Evolutionary conservation across 2,888 invertebrate species (phyloP), one percentile per base, ranked within the genome.

Genomic region (Deilephila elpenor): DNA sequence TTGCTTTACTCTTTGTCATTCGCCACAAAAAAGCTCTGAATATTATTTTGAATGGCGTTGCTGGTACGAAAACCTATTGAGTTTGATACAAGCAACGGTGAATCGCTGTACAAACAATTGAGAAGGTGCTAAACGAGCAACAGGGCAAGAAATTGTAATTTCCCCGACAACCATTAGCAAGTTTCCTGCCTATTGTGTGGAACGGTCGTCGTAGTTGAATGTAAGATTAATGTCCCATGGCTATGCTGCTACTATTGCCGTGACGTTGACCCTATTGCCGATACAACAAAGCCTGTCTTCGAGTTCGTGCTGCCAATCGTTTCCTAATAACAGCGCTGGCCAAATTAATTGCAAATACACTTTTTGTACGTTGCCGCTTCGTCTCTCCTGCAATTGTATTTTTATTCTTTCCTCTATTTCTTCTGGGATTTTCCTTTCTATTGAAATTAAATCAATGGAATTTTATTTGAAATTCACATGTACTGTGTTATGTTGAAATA

Each of bases 221-320:
- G 87, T 87, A 92, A 91, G 93, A 93, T 93, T 93, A 91, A 93
- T 93, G 93, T 88, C 81, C 78, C 80, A 76, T 75, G 72, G 25
- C 70, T 53, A 59, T 74, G 53, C 79, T 83, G 82, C 84, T 82
- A 81, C 83, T 87, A 88, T 89, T 88, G 86, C 85, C 81, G 82
- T 83, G 81, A 80, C 86, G 84, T 89, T 89, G 87, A 83, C 87
- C 86, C 88, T 89, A 86, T 83, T 81, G 84, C 78, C 82, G 82
- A 82, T 86, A 86, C 83, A 85, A 88, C 86, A 88, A 88, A 86
- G 85, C 78, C 77, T 80, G 82, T 83, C 83, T 82, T 79, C 77
- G 77, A 77, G 79, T 77, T 78, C 78, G 78, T 77, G 74, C 78
- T 78, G 75, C 81, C 80, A 83, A 85, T 88, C 82, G 84, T 83